These are phyloP conservation scores for Erynnis tages DNA, from an alignment of 2,888 invertebrate genomes.

Conservation along the genomic window DNA sequence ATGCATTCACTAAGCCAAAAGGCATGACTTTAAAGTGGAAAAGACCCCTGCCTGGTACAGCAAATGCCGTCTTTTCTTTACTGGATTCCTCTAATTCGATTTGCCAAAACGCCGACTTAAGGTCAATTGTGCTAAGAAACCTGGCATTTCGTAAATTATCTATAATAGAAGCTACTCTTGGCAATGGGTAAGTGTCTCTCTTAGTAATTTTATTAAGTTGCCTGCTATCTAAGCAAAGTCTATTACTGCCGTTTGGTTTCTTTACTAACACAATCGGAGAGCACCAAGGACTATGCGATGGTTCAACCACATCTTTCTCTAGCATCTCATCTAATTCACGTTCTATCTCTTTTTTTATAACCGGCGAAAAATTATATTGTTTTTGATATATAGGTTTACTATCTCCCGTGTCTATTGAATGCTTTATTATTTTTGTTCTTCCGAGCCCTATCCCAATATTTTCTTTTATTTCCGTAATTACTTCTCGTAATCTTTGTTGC, in stretches of 20 bases:
- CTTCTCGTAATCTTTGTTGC: no score
- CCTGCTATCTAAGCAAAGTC: constrained; percentile 23
- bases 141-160: neutral
- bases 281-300: constrained; percentile 12
- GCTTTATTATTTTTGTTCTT: neutral
- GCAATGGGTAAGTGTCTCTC: constrained; percentile 23
- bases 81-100: constrained; percentile 6
- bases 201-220: constrained; percentile 23
- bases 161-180: constrained; percentile 14
- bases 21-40: constrained; percentile 5
- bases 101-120: constrained; percentile 19
- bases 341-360: neutral
- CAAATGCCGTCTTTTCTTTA: constrained; percentile 23
- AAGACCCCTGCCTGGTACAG: constrained; percentile 6
- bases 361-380: neutral
- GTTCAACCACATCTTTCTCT: constrained; percentile 12
- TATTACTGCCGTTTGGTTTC: constrained; percentile 11
- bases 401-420: neutral
- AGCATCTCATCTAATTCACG: constrained; percentile 18
- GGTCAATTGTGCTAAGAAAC: constrained; percentile 9
- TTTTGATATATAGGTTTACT: neutral
- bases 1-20: neutral
- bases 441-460: neutral
- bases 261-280: constrained; percentile 8
- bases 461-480: no score